A percentile compares a stretch with the other conserved stretches of the same genome.
phyloP scores from a whole-genome alignment of 2,113 vertebrate genomes.

The Pachypanchax playfairii region DNA sequence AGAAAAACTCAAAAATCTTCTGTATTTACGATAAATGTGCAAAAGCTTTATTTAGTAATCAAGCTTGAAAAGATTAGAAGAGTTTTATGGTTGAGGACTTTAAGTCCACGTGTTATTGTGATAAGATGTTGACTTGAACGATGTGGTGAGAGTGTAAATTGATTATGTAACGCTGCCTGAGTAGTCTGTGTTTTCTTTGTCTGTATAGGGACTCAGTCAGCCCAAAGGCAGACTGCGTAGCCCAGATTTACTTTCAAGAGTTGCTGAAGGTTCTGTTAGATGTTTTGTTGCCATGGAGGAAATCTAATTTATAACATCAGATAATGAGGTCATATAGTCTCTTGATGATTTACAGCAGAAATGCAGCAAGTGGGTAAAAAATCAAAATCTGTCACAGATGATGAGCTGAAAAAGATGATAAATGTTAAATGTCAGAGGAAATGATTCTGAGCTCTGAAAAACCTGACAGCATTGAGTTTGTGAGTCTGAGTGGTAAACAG shows the following conservation, averaged over 20 bases:
- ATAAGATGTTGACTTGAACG: too few relatives aligned
- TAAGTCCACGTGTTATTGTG: too few relatives aligned
- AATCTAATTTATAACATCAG: neutral
- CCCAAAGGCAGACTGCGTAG: neutral
- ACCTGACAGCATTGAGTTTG: neutral
- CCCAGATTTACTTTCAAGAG: neutral
- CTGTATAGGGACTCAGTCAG: neutral
- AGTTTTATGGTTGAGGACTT: too few relatives aligned
- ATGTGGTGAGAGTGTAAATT: too few relatives aligned
- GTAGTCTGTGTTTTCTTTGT: neutral
- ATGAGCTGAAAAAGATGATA: slow-evolving; percentile 2
- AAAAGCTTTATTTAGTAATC: too few relatives aligned
- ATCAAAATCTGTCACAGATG: slow-evolving; percentile 6
- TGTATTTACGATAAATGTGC: too few relatives aligned
- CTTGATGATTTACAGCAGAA: neutral
- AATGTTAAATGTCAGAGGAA: slow-evolving; percentile 13
- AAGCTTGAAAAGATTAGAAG: too few relatives aligned
- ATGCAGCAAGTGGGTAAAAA: neutral
- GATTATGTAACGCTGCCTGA: too few relatives aligned
- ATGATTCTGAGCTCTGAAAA: slow-evolving; percentile 2
- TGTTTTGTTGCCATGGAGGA: neutral
- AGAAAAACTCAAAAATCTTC: too few relatives aligned
- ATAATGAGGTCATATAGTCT: neutral
- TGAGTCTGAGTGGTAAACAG: neutral
- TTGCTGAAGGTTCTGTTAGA: neutral